Base-by-base conservation (phyloP, 35 echinoderm and acorn worm species). In the Eucidaris tribuloides region DNA sequence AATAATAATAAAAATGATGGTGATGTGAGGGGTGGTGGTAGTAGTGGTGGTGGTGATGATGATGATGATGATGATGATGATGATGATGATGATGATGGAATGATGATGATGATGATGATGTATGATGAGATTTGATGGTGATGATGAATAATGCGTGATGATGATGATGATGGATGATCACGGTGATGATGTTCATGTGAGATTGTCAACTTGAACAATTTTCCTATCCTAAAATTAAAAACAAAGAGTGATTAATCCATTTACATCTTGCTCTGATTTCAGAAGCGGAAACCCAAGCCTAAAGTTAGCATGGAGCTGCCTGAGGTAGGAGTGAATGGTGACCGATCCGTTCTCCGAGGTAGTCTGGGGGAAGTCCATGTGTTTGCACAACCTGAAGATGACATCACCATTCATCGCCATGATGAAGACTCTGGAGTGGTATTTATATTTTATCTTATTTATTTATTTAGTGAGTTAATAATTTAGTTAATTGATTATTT, bases 391-490 rank as follows among this genome's bases (percentile, higher is more conserved):
- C 76, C 76, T 32, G 86, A 98, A 15, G 87, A 98, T 74, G 86
- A 98, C 76, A 87, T 98, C 32, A 93, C 95, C 24, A 31, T 98
- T 17, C 95, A 98, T 63, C 38, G 95, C 3, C 95, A 90, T 62
- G 76, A 98, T 62, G 58, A 61, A 33, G 61, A 82, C 11, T 77
- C 86, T 31, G 95, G 95, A 78, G 46, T 93, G 82, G 95, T 98
- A 86, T n/a, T n/a, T n/a, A n/a, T n/a, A n/a, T n/a, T n/a, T n/a
- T n/a, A 76, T 71, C 7, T 62, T 31, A 59, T 54, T 3, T 19
- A 13, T 28, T 66, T 66, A 66, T 19, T 54, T 54, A 54, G 49
- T 13, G n/a, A 13, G 9, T 54, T 13, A 54, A n/a, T n/a, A 9
- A 9, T 13, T 9, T 63, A 25, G 60, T 63, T 63, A 7, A 7